A percentile compares a stretch with the other conserved stretches of the same genome.
Evolutionary conservation across 2,113 vertebrate genomes (phyloP).

Genomic region (Odontesthes bonariensis): DNA sequence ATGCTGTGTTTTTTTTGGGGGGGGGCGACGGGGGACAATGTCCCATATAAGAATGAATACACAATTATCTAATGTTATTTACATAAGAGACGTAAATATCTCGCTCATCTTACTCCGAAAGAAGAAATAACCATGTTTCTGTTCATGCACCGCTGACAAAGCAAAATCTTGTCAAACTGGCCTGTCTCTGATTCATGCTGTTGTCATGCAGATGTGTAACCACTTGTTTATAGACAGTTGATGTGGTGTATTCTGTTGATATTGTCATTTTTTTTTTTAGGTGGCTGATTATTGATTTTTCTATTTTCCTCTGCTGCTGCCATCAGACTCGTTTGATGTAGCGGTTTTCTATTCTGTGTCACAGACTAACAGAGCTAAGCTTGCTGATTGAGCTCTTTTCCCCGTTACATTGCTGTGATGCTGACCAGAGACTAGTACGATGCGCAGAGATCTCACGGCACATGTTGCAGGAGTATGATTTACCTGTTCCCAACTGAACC

Average conservation of each 20-base stretch:
- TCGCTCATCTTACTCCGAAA: too few species aligned
- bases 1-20: too few species aligned
- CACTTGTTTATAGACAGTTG: background rate
- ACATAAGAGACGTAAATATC: too few species aligned
- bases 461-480: background rate
- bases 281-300: background rate
- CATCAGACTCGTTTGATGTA: slow-evolving; percentile 29
- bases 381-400: slow-evolving; percentile 45
- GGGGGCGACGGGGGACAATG: background rate
- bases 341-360: slow-evolving; percentile 13
- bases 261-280: slow-evolving; percentile 3
- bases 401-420: slow-evolving; percentile 9
- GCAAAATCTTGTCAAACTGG: slow-evolving; percentile 25
- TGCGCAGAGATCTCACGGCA: background rate
- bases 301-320: slow-evolving; percentile 10
- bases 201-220: background rate
- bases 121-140: too few species aligned
- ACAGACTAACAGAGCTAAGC: slow-evolving; percentile 3
- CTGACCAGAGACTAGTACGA: slow-evolving; percentile 2
- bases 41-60: too few species aligned
- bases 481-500: background rate
- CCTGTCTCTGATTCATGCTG: slow-evolving; percentile 3
- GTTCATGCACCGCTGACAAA: background rate
- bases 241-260: background rate
- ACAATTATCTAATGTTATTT: too few species aligned